phyloP scores from a whole-genome alignment of 2,888 invertebrate species.

The Thera obeliscata region DNA sequence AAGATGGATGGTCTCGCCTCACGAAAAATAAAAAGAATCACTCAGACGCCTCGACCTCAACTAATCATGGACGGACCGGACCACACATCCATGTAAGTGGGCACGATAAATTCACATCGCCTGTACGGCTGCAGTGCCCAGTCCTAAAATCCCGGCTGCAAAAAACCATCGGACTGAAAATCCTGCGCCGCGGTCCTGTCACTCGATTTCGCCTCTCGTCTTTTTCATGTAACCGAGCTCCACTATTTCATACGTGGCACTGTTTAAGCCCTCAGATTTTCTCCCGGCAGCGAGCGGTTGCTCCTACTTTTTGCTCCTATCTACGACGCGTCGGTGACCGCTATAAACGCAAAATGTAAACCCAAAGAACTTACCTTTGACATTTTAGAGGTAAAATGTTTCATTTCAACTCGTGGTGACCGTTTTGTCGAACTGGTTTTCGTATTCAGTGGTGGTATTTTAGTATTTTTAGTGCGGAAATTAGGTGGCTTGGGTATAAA shows the following conservation, averaged over 20 bases:
- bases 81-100: conserved; percentile 65
- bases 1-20: conserved; percentile 25
- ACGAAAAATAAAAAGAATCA: conserved; percentile 52
- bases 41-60: conserved; percentile 59
- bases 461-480: conserved; percentile 43
- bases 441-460: conserved; percentile 57
- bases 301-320: conserved; percentile 74
- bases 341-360: conserved; percentile 84
- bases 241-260: conserved; percentile 83
- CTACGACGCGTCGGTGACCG: conserved; percentile 76
- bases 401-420: conserved; percentile 69
- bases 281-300: conserved; percentile 76
- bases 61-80: conserved; percentile 72
- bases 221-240: conserved; percentile 84
- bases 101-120: conserved; percentile 76
- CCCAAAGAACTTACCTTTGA: conserved; percentile 82
- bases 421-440: conserved; percentile 64
- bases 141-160: conserved; percentile 73
- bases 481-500: background rate
- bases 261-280: conserved; percentile 84
- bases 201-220: conserved; percentile 83
- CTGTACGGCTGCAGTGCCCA: conserved; percentile 68
- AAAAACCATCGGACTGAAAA: conserved; percentile 80
- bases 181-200: conserved; percentile 79
- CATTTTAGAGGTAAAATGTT: conserved; percentile 80